Base-by-base conservation (phyloP, 1,140 invertebrate species). In the Ceratina calcarata region DNA sequence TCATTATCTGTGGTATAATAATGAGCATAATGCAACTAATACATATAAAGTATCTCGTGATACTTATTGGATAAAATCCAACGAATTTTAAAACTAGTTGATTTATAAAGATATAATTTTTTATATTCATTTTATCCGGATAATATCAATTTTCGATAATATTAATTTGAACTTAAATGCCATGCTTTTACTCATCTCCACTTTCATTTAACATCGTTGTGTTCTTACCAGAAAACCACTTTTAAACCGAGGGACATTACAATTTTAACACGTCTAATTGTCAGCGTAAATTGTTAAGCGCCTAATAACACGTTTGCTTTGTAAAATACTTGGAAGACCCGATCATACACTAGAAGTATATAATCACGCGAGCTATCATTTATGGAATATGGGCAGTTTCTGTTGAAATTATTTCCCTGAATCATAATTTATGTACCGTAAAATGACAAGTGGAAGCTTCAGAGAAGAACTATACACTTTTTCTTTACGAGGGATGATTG, bases 1-100 rank as follows among this genome's bases (percentile, higher is more conserved):
- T 78, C 20, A 70, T 18, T 20, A 78, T 64, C 81, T 89, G 83
- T 10, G 89, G 87, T 60, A 90, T 73, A 57, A 89, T 32, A 57
- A 90, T 87, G 6, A 88, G 24, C 58, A 87, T 64, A 80, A 89
- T 82, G 20, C 74, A 87, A 67, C 75, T 64, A 24, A 80, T 53
- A 73, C 80, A 89, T 16, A 66, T 49, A 61, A 85, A 27, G 62
- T 87, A 89, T 77, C 82, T 82, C 1, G 32, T 3, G 13, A 80
- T 74, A 84, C 32, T 87, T 18, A 77, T 83, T 65, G 89, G 89
- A 84, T 90, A 89, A 58, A 90, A 71, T 13, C 89, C 89, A 37
- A 86, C 85, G 57, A 90, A 58, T 55, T 83, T 82, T 49, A 90
- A 71, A 80, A 89, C 83, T 58, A 78, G 70, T 73, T 53, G 82